Evolutionary conservation across 2,888 invertebrate genomes (phyloP).

Genomic region (Meandrusa payeni): DNA sequence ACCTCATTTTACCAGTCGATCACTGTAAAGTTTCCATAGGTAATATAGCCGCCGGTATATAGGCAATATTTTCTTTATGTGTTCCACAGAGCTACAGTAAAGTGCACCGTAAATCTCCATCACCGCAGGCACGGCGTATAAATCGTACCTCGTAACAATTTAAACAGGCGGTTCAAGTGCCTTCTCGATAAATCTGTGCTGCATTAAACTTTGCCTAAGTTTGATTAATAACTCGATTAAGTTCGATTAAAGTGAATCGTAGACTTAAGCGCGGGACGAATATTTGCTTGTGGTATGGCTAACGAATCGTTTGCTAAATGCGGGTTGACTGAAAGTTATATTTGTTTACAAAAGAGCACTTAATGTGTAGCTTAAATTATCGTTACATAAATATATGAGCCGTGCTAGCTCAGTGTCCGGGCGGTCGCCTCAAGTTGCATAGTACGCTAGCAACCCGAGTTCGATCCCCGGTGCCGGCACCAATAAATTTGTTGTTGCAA

Average conservation of each 20-base stretch:
- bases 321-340: too few relatives aligned
- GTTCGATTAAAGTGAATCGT: constrained; percentile 13
- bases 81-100: background rate
- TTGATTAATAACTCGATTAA: constrained; percentile 19
- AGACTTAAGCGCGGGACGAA: background rate
- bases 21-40: too few relatives aligned
- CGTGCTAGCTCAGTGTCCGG: too few relatives aligned
- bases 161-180: constrained; percentile 3
- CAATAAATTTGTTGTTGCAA: too few relatives aligned
- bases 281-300: constrained; percentile 9
- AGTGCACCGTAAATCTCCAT: constrained; percentile 19
- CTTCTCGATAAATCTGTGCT: constrained; percentile 9
- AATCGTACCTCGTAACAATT: constrained; percentile 12
- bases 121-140: constrained; percentile 5
- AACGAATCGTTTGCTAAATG: constrained; percentile 8
- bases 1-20: too few relatives aligned
- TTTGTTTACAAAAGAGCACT: too few relatives aligned
- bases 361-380: too few relatives aligned
- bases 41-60: too few relatives aligned
- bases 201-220: constrained; percentile 12
- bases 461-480: too few relatives aligned
- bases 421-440: too few relatives aligned
- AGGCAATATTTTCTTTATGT: constrained; percentile 12
- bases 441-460: too few relatives aligned
- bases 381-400: too few relatives aligned